Base-by-base conservation (phyloP, 1,140 invertebrate species). In the Nephotettix cincticeps region DNA sequence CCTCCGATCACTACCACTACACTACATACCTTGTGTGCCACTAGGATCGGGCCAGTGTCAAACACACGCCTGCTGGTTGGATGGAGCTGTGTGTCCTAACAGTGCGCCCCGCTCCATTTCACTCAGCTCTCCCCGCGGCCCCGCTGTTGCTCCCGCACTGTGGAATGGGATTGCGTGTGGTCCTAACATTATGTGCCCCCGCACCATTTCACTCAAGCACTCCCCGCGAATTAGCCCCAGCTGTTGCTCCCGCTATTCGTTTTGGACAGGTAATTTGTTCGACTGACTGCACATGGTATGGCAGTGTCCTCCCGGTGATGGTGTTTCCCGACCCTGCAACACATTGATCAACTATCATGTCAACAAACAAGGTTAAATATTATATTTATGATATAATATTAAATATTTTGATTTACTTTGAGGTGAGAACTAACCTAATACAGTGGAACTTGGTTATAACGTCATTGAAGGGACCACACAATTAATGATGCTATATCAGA, bases 241-340 rank as follows among this genome's bases (percentile, higher is more conserved):
- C n/a, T n/a, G n/a, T n/a, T n/a, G n/a, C n/a, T n/a, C n/a, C n/a
- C n/a, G n/a, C n/a, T n/a, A n/a, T n/a, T n/a, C n/a, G n/a, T n/a
- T n/a, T n/a, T n/a, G n/a, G n/a, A n/a, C n/a, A n/a, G n/a, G n/a
- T n/a, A 84, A 78, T 75, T 82, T 87, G 77, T 87, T 91, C 23
- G 91, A 83, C 77, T 93, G 91, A 45, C 91, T 84, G 77, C 90
- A 93, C 79, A 93, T n/a, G 79, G 75, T 91, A 93, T 14, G 91
- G 91, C 4, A n/a, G 91, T 91, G 74, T 90, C n/a, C 89, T 23
- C 87, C 86, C 23, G 91, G 91, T 14, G 91, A 92, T 63, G 89
- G 90, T 69, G 89, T 90, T 77, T 89, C 89, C 77, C 87, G 85
- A 75, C 89, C 89, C 89, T 92, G 79, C 67, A 78, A 69, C 47